Percentiles rank a stretch among this genome's conserved stretches.
These are phyloP conservation scores for Pelochelys cantorii DNA, from an alignment of 2,797 vertebrate genomes.

Conservation along the genomic window DNA sequence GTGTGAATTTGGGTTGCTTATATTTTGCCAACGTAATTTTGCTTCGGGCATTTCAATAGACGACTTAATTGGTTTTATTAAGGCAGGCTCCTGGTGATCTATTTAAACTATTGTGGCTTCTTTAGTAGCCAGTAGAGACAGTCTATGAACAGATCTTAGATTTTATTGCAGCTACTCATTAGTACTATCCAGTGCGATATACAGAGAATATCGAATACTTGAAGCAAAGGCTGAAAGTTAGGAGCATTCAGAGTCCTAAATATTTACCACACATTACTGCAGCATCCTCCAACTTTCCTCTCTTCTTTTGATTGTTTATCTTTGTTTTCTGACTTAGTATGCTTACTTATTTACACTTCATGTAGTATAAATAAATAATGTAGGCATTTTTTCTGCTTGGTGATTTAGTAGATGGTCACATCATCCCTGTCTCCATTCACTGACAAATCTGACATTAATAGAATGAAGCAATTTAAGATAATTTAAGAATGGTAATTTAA, in stretches of 20 bases:
- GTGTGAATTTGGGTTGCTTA: background rate
- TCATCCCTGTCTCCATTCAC: background rate
- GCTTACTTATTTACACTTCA: too few species aligned
- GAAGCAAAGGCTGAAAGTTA: background rate
- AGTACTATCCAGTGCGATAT: background rate
- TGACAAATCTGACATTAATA: background rate
- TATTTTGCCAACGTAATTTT: background rate
- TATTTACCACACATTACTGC: background rate
- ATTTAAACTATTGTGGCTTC: background rate
- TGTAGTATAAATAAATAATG: too few species aligned
- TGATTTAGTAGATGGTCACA: background rate
- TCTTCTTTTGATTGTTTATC: background rate
- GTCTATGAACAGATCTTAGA: background rate
- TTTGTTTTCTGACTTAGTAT: too few species aligned
- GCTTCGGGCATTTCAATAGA: background rate
- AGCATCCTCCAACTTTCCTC: accelerated
- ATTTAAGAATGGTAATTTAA: background rate
- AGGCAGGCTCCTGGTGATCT: background rate
- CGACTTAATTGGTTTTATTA: background rate
- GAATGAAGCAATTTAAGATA: background rate
- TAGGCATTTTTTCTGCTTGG: background rate
- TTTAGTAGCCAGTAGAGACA: background rate
- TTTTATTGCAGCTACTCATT: background rate
- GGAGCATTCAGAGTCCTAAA: background rate
- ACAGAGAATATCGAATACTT: background rate